phyloP scores from a whole-genome alignment of 2,113 vertebrate genomes.

The Sialia sialis region DNA sequence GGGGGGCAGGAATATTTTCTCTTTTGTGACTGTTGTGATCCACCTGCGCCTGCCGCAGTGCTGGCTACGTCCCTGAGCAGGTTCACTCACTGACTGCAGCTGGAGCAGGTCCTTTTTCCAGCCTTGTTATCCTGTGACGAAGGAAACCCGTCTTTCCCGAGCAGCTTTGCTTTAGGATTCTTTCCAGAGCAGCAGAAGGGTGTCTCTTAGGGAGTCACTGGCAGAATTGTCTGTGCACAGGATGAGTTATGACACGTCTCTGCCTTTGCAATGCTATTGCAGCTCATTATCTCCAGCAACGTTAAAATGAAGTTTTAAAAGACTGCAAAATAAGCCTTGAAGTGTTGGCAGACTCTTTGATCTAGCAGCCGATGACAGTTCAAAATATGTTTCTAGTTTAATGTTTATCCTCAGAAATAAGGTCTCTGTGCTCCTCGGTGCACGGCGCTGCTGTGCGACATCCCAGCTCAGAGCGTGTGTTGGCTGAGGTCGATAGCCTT shows the following conservation, averaged over 20 bases:
- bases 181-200: not conserved
- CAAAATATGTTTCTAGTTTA: slow-evolving; percentile 33
- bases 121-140: accelerated
- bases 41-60: accelerated
- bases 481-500: not conserved
- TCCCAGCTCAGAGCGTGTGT: not conserved
- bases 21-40: not conserved
- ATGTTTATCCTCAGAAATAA: slow-evolving; percentile 30
- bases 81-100: not conserved
- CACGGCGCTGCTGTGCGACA: not conserved
- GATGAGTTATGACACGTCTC: not conserved
- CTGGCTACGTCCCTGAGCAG: not conserved
- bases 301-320: not conserved
- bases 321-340: slow-evolving; percentile 27
- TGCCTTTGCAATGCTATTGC: not conserved
- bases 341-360: slow-evolving; percentile 33
- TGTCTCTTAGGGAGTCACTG: not conserved
- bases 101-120: not conserved
- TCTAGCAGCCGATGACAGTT: slow-evolving; percentile 27
- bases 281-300: slow-evolving; percentile 17
- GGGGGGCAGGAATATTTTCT: not conserved
- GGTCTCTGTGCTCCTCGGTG: not conserved
- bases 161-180: not conserved
- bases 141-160: not conserved
- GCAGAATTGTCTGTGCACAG: not conserved